A percentile compares a stretch with the other conserved stretches of the same genome.
Evolutionary conservation across 2,113 vertebrate genomes (phyloP).

Genomic region (Crotalus tigris): DNA sequence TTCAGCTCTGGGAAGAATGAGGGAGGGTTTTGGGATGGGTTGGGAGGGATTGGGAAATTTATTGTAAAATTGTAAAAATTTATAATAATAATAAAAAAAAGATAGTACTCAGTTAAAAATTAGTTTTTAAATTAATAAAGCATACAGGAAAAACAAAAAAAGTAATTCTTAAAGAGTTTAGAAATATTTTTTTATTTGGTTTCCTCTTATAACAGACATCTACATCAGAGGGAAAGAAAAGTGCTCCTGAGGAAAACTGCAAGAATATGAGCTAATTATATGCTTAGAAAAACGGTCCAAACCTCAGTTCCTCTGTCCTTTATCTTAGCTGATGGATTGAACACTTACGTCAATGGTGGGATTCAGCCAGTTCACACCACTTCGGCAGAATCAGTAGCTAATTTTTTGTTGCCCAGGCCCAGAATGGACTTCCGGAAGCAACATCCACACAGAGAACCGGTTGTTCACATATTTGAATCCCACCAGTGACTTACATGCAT

Average conservation of each 20-base stretch:
- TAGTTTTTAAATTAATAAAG: neutral
- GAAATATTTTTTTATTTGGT: neutral
- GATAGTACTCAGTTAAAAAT: neutral
- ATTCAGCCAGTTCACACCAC: too few relatives aligned
- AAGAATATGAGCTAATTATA: neutral
- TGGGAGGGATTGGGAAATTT: too few relatives aligned
- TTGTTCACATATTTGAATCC: too few relatives aligned
- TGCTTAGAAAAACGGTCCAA: neutral
- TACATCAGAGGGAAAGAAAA: neutral
- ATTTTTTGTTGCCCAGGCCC: too few relatives aligned
- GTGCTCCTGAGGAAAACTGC: neutral
- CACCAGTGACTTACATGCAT: neutral
- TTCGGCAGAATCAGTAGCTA: too few relatives aligned
- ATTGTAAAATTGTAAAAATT: too few relatives aligned
- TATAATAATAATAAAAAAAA: neutral
- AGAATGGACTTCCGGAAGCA: too few relatives aligned
- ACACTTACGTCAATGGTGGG: neutral
- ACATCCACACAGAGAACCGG: too few relatives aligned
- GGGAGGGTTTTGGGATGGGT: too few relatives aligned
- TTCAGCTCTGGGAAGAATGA: too few relatives aligned
- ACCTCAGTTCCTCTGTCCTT: neutral
- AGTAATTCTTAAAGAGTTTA: neutral
- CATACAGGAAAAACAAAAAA: neutral
- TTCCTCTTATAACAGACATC: neutral
- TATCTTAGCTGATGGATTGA: neutral